Percentiles rank a stretch among this genome's conserved stretches.
Evolutionary conservation across 2,797 vertebrate genomes (phyloP).

Genomic region (Prionace glauca): DNA sequence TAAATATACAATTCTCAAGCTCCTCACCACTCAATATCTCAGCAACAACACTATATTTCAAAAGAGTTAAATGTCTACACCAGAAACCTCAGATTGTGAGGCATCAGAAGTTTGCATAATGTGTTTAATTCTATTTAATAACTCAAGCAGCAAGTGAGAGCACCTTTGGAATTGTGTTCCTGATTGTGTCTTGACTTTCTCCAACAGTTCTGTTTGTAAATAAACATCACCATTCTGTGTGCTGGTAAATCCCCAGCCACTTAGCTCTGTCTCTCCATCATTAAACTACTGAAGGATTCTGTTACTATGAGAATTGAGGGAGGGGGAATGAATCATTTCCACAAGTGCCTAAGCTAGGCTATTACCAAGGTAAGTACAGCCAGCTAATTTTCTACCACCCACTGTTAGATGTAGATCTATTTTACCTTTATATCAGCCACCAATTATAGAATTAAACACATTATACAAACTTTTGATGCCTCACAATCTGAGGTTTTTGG

Average conservation of each 20-base stretch:
- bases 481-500: neutral
- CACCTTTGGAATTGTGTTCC: neutral
- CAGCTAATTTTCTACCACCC: constrained; percentile 30
- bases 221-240: neutral
- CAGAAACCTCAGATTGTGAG: neutral
- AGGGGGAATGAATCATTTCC: neutral
- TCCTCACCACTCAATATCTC: no score
- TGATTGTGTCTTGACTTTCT: neutral
- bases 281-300: neutral
- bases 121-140: neutral
- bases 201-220: neutral
- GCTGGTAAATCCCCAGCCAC: neutral
- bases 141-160: neutral
- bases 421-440: neutral
- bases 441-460: neutral
- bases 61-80: no score
- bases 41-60: neutral
- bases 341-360: neutral
- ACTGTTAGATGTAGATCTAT: neutral
- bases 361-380: constrained; percentile 3
- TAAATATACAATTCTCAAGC: no score
- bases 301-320: neutral
- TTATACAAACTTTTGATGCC: neutral
- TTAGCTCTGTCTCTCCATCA: neutral
- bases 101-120: constrained; percentile 18